A percentile compares a stretch with the other conserved stretches of the same genome.
Evolutionary conservation across 1,140 invertebrate genomes (phyloP).

Genomic region (Pectinophora gossypiella): DNA sequence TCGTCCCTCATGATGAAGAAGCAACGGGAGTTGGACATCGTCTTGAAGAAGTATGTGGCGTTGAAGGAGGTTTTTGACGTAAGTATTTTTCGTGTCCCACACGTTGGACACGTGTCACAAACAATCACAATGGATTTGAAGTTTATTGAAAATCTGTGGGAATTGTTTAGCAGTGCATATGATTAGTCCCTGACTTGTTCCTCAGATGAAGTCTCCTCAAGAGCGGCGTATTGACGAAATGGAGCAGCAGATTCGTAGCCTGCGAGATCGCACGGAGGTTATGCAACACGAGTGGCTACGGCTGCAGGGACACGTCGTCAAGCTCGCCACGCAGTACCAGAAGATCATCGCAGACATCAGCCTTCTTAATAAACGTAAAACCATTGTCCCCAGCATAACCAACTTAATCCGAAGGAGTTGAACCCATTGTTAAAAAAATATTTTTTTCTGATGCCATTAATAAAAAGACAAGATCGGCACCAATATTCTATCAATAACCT

Average conservation of each 20-base stretch:
- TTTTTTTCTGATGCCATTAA: too few relatives aligned
- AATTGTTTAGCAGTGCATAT: too few relatives aligned
- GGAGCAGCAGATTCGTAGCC: constrained; percentile 78
- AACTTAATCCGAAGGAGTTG: too few relatives aligned
- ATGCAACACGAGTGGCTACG: constrained; percentile 85
- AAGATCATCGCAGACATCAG: constrained; percentile 80
- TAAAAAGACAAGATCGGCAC: too few relatives aligned
- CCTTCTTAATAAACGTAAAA: constrained; percentile 81
- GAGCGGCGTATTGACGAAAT: constrained; percentile 74
- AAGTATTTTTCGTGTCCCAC: too few relatives aligned
- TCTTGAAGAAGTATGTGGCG: constrained; percentile 77
- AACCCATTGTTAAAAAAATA: too few relatives aligned
- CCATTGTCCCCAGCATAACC: too few relatives aligned
- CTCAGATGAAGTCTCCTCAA: constrained; percentile 58
- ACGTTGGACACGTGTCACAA: too few relatives aligned
- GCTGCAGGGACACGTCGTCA: constrained; percentile 81
- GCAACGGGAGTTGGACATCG: constrained; percentile 72
- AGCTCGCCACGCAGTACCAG: constrained; percentile 80
- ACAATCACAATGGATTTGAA: too few relatives aligned
- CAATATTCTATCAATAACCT: too few relatives aligned
- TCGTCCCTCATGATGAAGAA: constrained; percentile 67
- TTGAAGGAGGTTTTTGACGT: constrained; percentile 70
- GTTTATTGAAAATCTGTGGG: too few relatives aligned
- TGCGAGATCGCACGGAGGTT: constrained; percentile 77
- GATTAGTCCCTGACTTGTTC: too few relatives aligned